Evolutionary conservation across 2,113 vertebrate species (phyloP), one percentile per base, ranked within the genome.

Genomic region (Spermophilus dauricus): DNA sequence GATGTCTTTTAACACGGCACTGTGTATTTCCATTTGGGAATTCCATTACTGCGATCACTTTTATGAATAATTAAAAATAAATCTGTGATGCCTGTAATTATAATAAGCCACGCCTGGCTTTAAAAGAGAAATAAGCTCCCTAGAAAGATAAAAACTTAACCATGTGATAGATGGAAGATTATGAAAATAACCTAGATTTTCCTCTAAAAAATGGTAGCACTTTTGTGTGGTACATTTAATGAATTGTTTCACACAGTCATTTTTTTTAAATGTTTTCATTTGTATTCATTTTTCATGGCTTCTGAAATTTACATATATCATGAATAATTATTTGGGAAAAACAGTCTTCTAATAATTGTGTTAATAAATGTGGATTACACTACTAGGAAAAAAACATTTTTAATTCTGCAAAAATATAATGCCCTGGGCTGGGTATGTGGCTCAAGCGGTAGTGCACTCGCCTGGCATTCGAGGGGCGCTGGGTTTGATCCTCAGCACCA

Each of bases 41-140:
- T 89, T 86, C 86, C 83, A 97, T 95, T 97, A 65, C 97, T 97
- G 95, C 94, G 78, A 94, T 88, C 24, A 34, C 37, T 89, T 90
- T 18, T 67, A 88, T 96, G 5, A 97, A 96, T 92, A 97, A 95
- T 26, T 90, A 86, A 97, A 85, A 94, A 94, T 72, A 96, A 96
- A 85, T 90, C 88, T 75, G 78, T 95, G 3, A 56, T 86, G 9
- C 69, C 34, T 95, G 39, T 56, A 20, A 0, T 5, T 63, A 90
- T 81, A 94, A 95, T 56, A 93, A 82, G 24, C 18, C 42, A 34
- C 58, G 67, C 89, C 76, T 89, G 86, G 63, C n/a, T 96, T 96
- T 93, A 77, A 32, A 96, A 73, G 48, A 89, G n/a, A 69, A 58
- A 48, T 91, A 34, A 75, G 22, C 10, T 96, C 39, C 24, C 48